phyloP scores from a whole-genome alignment of 1,140 invertebrate genomes.

The Trachymyrmex septentrionalis region DNA sequence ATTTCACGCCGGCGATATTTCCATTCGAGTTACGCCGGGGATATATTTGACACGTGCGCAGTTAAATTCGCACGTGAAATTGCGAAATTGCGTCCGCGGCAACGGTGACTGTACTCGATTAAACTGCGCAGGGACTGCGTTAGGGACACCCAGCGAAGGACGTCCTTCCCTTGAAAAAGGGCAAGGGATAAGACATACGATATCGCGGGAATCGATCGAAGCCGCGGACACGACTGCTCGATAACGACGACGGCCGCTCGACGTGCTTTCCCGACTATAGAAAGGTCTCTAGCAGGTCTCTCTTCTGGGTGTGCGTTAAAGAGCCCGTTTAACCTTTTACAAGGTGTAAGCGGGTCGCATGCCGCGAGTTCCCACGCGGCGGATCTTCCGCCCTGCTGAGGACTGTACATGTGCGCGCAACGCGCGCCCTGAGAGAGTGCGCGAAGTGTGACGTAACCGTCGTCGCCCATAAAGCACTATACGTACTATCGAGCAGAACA shows the following conservation, averaged over 20 bases:
- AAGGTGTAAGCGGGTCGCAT: constrained; percentile 76
- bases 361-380: constrained; percentile 76
- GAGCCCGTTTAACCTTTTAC: constrained; percentile 80
- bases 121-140: neutral
- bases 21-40: neutral
- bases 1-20: neutral
- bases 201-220: constrained; percentile 70
- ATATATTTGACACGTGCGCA: neutral
- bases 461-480: constrained; percentile 10
- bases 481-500: constrained; percentile 34
- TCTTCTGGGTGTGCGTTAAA: constrained; percentile 77
- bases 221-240: constrained; percentile 67
- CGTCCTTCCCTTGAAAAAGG: constrained; percentile 19
- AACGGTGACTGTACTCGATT: neutral
- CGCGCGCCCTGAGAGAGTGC: constrained; percentile 47
- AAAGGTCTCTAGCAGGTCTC: constrained; percentile 69
- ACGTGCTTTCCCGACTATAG: constrained; percentile 73
- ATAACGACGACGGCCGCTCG: constrained; percentile 71
- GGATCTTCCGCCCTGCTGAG: constrained; percentile 70
- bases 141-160: neutral
- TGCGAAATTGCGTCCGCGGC: constrained; percentile 1
- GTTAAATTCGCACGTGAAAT: constrained; percentile 5
- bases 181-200: constrained; percentile 39
- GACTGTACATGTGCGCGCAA: constrained; percentile 41
- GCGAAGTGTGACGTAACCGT: constrained; percentile 57